Base-by-base conservation (phyloP, 2,797 vertebrate genomes). In the Sandelia bainsii region DNA sequence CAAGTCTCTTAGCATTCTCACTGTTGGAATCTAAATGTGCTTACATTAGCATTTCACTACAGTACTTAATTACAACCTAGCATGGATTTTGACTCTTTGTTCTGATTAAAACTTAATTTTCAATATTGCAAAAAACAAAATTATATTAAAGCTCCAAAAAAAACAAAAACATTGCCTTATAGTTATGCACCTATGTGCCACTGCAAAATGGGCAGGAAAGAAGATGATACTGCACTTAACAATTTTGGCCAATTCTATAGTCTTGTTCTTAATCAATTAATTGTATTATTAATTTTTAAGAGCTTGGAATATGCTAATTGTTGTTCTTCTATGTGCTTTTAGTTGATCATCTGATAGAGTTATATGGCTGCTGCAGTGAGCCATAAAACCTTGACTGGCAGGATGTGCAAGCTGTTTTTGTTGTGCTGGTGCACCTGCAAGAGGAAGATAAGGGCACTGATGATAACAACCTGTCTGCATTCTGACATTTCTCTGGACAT, bases 381-480 rank as follows among this genome's bases (percentile, higher is more conserved):
- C 86, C 82, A 75, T 91, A 89, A 91, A 90, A 82, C 67, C 81
- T 67, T 54, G 75, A 77, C 79, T 84, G 89, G 80, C n/a, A 42
- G 80, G 72, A 81, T 87, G 80, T 77, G 85, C 75, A 74, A 82
- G 59, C 84, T 77, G 70, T 81, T 85, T 85, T 78, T 69, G 76
- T 89, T 88, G 82, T 90, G 89, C 78, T 46, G 64, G 73, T 85
- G 82, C 89, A 92, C 87, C 93, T 94, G 93, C 90, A 80, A 79
- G 60, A 72, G 72, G 69, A 90, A 94, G 93, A 95, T 95, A 95
- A 95, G 92, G 79, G 62, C 79, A 70, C 65, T 51, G 77, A 79
- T 83, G 93, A 94, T 94, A 94, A 94, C 88, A 93, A 91, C 83
- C 89, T 91, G 92, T 90, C 92, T 81, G 79, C 85, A 86, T 86